Evolutionary conservation across 2,797 vertebrate species (phyloP).

Genomic region (Australoheros facetus): DNA sequence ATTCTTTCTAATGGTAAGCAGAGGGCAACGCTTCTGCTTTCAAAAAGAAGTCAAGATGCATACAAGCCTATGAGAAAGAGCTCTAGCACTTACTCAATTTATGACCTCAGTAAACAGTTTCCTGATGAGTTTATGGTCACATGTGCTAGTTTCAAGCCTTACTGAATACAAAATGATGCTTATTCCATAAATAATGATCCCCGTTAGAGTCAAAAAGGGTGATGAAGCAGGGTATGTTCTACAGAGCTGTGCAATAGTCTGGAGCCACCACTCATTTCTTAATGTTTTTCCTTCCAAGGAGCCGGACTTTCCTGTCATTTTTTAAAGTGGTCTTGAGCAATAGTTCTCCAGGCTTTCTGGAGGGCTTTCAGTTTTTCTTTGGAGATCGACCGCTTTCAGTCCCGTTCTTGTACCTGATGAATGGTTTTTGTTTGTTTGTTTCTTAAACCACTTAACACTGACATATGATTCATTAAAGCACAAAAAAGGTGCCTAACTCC

Average conservation of each 20-base stretch:
- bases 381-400: not conserved
- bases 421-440: not conserved
- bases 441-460: too few relatives aligned
- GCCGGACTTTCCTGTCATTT: not conserved
- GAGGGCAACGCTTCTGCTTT: not conserved
- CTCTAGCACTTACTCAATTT: rapidly evolving
- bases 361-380: too few relatives aligned
- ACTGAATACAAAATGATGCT: not conserved
- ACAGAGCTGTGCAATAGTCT: not conserved
- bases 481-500: too few relatives aligned
- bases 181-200: not conserved
- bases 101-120: not conserved
- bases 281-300: not conserved
- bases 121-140: not conserved
- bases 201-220: not conserved
- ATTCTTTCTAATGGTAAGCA: not conserved
- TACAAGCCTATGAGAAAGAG: not conserved
- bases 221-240: not conserved
- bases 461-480: too few relatives aligned
- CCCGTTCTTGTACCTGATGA: not conserved
- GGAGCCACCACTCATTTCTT: not conserved
- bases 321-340: rapidly evolving
- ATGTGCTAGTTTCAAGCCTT: not conserved
- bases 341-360: not conserved
- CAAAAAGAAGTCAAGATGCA: not conserved